Evolutionary conservation across 1,140 invertebrate genomes (phyloP).

Genomic region (Micrasema longulum): DNA sequence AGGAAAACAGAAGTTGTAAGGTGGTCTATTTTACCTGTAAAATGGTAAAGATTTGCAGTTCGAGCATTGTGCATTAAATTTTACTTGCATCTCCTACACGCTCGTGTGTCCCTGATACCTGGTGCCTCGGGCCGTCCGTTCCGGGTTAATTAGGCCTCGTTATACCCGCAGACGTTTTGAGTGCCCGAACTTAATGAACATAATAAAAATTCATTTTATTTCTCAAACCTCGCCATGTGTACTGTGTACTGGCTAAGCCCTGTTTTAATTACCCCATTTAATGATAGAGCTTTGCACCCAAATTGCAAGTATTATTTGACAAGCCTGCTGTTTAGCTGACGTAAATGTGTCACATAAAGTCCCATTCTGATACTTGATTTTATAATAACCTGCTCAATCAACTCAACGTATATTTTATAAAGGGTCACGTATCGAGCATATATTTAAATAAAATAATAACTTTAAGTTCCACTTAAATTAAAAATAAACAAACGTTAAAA

Average conservation of each 20-base stretch:
- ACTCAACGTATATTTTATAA: too few relatives aligned
- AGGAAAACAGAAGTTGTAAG: too few relatives aligned
- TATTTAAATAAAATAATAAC: too few relatives aligned
- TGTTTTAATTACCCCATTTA: slow-evolving; percentile 5
- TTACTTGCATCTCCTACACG: slow-evolving; percentile 41
- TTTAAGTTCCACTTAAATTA: too few relatives aligned
- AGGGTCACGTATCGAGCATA: too few relatives aligned
- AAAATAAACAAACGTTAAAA: too few relatives aligned
- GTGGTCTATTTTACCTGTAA: not conserved
- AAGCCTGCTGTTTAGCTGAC: not conserved
- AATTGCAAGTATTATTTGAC: slow-evolving; percentile 20
- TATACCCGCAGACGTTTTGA: slow-evolving; percentile 35
- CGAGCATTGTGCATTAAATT: slow-evolving; percentile 35
- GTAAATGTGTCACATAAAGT: slow-evolving; percentile 14
- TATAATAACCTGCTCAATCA: too few relatives aligned
- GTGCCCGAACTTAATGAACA: slow-evolving; percentile 34
- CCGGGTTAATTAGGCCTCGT: slow-evolving; percentile 49
- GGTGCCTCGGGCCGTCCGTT: slow-evolving; percentile 21
- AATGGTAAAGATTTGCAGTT: not conserved
- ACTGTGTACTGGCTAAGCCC: not conserved
- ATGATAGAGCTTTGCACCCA: slow-evolving; percentile 19
- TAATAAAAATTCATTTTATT: slow-evolving; percentile 42
- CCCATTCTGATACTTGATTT: not conserved
- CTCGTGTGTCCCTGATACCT: slow-evolving; percentile 37
- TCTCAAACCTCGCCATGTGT: slow-evolving; percentile 16